Conservation (phyloP, 2,113 vertebrate genomes). For the Salvelinus sp. region DNA sequence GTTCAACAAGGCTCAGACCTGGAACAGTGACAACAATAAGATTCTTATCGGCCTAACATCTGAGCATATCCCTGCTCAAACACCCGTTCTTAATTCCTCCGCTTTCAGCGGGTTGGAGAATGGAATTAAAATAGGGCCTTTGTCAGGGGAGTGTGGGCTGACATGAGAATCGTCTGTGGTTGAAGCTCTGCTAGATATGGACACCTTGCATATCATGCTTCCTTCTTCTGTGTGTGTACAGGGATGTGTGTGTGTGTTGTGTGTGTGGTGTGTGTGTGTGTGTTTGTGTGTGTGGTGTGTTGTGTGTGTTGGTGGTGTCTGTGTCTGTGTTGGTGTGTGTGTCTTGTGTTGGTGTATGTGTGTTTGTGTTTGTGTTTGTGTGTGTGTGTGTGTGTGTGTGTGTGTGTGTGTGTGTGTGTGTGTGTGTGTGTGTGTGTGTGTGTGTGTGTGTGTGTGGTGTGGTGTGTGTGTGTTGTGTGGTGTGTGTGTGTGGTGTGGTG, state of each 20-base stretch:
- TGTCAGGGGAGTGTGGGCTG: slow-evolving; percentile 26
- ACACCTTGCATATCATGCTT: slow-evolving; percentile 19
- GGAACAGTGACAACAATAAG: slow-evolving; percentile 53
- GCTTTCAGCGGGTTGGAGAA: slow-evolving; percentile 46
- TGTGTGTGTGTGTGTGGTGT: too few relatives aligned
- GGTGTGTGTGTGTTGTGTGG: too few relatives aligned
- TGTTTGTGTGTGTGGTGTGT: neutral
- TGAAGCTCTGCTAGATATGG: neutral
- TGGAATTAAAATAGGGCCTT: slow-evolving; percentile 39
- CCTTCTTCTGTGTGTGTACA: neutral
- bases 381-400: too few relatives aligned
- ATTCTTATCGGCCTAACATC: slow-evolving; percentile 58
- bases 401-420: too few relatives aligned
- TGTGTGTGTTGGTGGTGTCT: fast-evolving
- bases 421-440: too few relatives aligned
- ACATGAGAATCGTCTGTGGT: slow-evolving; percentile 26
- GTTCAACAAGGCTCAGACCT: slow-evolving; percentile 37
- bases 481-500: too few relatives aligned
- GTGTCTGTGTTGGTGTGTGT: too few relatives aligned
- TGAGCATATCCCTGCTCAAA: slow-evolving; percentile 20
- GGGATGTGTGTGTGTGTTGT: neutral
- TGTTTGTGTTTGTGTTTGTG: too few relatives aligned
- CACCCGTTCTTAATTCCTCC: slow-evolving; percentile 40
- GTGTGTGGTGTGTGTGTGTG: neutral
- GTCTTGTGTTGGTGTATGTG: fast-evolving